Evolutionary conservation across 2,113 vertebrate genomes (phyloP).

Genomic region (Callithrix jacchus): DNA sequence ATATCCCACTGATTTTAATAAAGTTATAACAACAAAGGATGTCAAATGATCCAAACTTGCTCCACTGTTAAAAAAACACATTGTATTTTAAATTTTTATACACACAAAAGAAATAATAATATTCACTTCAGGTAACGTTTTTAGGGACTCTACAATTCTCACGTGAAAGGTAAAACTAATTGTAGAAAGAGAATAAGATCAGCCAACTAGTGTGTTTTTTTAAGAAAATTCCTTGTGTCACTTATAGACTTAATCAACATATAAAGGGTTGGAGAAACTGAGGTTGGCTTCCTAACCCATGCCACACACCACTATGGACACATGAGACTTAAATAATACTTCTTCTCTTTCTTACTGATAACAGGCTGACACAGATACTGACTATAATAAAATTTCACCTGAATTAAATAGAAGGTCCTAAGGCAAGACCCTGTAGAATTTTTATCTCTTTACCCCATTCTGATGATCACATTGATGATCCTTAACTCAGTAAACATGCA

Average conservation of each 20-base stretch:
- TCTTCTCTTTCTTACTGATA: not conserved
- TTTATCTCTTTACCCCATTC: not conserved
- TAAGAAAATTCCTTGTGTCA: not conserved
- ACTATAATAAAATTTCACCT: not conserved
- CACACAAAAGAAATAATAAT: not conserved
- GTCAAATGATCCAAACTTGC: constrained; percentile 17
- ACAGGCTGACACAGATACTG: not conserved
- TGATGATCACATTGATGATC: not conserved
- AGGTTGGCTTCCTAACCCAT: not conserved
- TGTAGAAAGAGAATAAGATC: not conserved
- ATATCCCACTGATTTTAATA: not conserved
- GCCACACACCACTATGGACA: not conserved
- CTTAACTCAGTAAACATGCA: not conserved
- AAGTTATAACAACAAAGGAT: not conserved
- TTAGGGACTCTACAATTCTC: not conserved
- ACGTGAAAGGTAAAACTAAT: not conserved
- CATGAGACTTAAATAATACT: not conserved
- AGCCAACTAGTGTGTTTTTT: not conserved
- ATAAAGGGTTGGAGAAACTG: not conserved
- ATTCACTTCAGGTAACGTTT: not conserved
- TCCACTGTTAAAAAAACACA: not conserved
- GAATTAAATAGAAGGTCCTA: not conserved
- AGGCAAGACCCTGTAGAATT: not conserved
- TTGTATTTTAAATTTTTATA: not conserved
- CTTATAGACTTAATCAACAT: not conserved